Evolutionary conservation across 1,140 invertebrate genomes (phyloP).

Genomic region (Penaeus chinensis): DNA sequence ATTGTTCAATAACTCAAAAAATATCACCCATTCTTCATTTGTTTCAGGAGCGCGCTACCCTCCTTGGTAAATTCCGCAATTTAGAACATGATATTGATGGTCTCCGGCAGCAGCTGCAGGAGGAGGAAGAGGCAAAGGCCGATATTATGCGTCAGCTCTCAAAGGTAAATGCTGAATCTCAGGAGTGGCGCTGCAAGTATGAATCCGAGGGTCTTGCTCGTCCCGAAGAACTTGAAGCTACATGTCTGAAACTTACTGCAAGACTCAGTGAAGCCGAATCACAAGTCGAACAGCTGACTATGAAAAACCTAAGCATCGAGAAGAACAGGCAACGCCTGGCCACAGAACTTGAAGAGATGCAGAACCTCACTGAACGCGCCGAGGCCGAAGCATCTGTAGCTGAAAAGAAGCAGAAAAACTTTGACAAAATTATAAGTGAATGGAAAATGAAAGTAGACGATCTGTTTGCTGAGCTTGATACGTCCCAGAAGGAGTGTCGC

Average conservation of each 20-base stretch:
- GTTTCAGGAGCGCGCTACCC: conserved; percentile 34
- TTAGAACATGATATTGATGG: conserved; percentile 71
- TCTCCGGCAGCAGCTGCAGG: conserved; percentile 75
- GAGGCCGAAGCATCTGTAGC: conserved; percentile 66
- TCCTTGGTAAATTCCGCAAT: conserved; percentile 80
- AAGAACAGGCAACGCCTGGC: conserved; percentile 73
- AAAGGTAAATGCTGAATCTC: conserved; percentile 72
- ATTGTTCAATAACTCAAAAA: neutral
- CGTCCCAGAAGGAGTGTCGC: too few species aligned
- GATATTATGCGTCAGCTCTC: conserved; percentile 74
- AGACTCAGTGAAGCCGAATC: too few species aligned
- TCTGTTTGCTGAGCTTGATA: too few species aligned
- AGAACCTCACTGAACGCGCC: conserved; percentile 69
- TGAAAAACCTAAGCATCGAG: conserved; percentile 69
- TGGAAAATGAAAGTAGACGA: too few species aligned
- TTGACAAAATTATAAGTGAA: too few species aligned
- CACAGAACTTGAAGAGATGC: conserved; percentile 74
- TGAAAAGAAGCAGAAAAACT: too few species aligned
- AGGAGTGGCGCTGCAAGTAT: too few species aligned
- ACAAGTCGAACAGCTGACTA: too few species aligned
- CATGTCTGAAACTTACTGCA: conserved; percentile 69
- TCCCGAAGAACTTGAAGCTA: conserved; percentile 67
- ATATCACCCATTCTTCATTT: neutral
- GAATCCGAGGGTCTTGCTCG: too few species aligned
- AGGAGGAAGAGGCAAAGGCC: conserved; percentile 68